Evolutionary conservation across 1,140 invertebrate species (phyloP).

Genomic region (Drosophila ironensis): DNA sequence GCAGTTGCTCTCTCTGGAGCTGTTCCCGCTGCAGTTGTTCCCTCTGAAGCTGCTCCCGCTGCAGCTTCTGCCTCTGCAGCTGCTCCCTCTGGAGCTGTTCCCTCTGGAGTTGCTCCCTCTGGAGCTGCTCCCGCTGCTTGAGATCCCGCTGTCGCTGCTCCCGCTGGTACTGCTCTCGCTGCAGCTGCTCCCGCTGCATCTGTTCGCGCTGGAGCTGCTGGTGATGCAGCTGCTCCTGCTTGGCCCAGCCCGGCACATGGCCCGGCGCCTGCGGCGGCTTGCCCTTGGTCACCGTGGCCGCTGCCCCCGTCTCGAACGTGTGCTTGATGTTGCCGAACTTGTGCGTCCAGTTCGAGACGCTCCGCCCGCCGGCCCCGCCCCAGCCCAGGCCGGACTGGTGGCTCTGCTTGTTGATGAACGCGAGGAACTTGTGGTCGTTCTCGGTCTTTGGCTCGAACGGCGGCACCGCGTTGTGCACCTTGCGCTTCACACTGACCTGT

Average conservation of each 20-base stretch:
- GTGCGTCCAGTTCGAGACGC: slow-evolving; percentile 87
- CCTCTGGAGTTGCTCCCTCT: slow-evolving; percentile 17
- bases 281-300: slow-evolving; percentile 59
- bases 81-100: slow-evolving; percentile 23
- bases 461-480: slow-evolving; percentile 83
- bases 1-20: slow-evolving; percentile 17
- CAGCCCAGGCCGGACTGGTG: slow-evolving; percentile 79
- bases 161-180: slow-evolving; percentile 33
- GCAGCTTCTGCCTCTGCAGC: slow-evolving; percentile 3
- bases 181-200: slow-evolving; percentile 33
- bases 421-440: slow-evolving; percentile 91
- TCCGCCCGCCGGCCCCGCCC: slow-evolving; percentile 74
- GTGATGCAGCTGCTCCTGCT: slow-evolving; percentile 62
- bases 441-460: slow-evolving; percentile 91
- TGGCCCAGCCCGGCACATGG: slow-evolving; percentile 82
- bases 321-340: slow-evolving; percentile 93
- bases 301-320: slow-evolving; percentile 86
- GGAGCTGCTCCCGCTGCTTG: slow-evolving; percentile 20
- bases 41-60: slow-evolving; percentile 14
- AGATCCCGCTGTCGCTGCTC: slow-evolving; percentile 31
- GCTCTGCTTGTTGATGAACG: slow-evolving; percentile 90
- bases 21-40: slow-evolving; percentile 18
- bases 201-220: slow-evolving; percentile 39
- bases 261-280: slow-evolving; percentile 64
- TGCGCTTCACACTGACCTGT: slow-evolving; percentile 83